Evolutionary conservation across 2,888 invertebrate species (phyloP).

Genomic region (Mythimna loreyi): DNA sequence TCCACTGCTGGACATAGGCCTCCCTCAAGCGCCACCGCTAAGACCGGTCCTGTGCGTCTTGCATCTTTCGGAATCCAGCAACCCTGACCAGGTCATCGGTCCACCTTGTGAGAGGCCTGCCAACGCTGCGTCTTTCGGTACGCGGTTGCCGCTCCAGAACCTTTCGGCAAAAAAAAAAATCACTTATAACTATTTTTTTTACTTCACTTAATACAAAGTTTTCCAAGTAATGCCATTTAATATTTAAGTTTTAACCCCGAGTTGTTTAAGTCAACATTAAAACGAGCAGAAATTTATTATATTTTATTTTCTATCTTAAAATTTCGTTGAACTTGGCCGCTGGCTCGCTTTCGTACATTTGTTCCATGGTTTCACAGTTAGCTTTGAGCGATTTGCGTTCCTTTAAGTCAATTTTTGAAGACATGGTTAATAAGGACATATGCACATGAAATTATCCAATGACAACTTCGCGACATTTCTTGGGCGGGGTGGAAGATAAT

Average conservation of each 20-base stretch:
- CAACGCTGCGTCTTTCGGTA: no score
- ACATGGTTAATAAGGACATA: background rate
- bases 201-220: slow-evolving; percentile 30
- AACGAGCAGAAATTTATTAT: slow-evolving; percentile 45
- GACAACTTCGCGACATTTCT: no score
- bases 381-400: slow-evolving; percentile 8
- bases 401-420: background rate
- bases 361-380: slow-evolving; percentile 5
- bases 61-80: no score
- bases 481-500: no score
- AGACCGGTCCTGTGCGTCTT: no score
- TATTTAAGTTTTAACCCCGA: slow-evolving; percentile 23
- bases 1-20: no score
- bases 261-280: slow-evolving; percentile 36
- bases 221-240: slow-evolving; percentile 20
- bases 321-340: slow-evolving; percentile 29
- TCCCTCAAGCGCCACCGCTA: no score
- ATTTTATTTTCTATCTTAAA: slow-evolving; percentile 26
- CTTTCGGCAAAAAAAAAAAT: no score
- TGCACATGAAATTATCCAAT: no score
- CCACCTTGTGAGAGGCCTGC: no score
- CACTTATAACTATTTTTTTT: slow-evolving; percentile 25
- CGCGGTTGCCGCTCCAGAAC: no score
- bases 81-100: no score
- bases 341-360: slow-evolving; percentile 20